Percentiles rank a stretch among this genome's conserved stretches.
These are phyloP conservation scores for Planococcus citri DNA, from an alignment of 1,140 invertebrate species.

Conservation along the genomic window DNA sequence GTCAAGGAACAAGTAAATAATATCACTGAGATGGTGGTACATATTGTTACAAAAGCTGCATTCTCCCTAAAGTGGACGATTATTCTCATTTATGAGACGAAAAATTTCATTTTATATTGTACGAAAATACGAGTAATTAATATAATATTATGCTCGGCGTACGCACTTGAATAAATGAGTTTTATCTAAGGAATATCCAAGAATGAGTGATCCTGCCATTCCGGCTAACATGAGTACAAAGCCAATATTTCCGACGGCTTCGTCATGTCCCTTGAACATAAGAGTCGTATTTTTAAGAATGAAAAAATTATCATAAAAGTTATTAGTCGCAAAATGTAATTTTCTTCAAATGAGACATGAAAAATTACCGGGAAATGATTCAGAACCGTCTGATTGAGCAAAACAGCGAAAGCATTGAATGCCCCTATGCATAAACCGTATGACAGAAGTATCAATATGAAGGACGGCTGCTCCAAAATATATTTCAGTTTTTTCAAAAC, in stretches of 20 bases:
- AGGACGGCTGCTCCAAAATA: conserved; percentile 59
- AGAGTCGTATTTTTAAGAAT: background rate
- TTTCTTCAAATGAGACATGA: no score
- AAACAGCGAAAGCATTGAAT: conserved; percentile 86
- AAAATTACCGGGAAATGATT: background rate
- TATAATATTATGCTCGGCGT: no score
- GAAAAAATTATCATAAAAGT: background rate
- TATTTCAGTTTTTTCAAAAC: conserved; percentile 50
- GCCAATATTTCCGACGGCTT: conserved; percentile 73
- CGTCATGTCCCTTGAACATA: conserved; percentile 47
- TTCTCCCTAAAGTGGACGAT: background rate
- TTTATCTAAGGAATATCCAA: conserved; percentile 73
- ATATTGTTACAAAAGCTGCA: background rate
- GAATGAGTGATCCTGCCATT: conserved; percentile 75
- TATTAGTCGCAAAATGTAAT: no score
- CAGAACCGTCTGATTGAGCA: conserved; percentile 49
- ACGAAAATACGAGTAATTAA: no score
- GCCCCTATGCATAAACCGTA: conserved; percentile 87
- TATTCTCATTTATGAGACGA: no score
- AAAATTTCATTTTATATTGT: no score
- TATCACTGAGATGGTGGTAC: background rate
- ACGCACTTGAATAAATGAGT: conserved; percentile 67
- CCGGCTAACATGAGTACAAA: conserved; percentile 76
- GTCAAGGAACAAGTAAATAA: background rate
- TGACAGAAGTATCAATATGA: conserved; percentile 63